These are phyloP conservation scores for Phragmatobia fuliginosa DNA, from an alignment of 2,888 invertebrate genomes.

Conservation along the genomic window DNA sequence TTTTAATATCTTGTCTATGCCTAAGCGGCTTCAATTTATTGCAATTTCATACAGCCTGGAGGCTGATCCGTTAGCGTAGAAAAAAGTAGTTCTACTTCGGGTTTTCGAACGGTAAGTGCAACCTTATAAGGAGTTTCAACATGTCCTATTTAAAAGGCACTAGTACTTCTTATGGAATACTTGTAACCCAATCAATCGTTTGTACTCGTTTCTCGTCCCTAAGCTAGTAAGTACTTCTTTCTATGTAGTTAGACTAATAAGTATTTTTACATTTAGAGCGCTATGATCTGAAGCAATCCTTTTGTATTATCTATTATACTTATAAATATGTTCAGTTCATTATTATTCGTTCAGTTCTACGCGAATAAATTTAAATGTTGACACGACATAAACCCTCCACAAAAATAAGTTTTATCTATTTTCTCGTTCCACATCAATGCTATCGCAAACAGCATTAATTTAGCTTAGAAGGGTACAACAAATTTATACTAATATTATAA, in stretches of 20 bases:
- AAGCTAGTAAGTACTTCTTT: not conserved
- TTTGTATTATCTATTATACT: too few relatives aligned
- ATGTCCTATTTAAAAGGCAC: slow-evolving; percentile 33
- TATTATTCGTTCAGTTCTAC: too few relatives aligned
- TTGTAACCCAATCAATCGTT: not conserved
- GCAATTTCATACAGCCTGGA: slow-evolving; percentile 46
- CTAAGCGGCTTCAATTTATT: slow-evolving; percentile 56
- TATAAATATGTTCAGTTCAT: too few relatives aligned
- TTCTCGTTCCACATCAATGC: too few relatives aligned
- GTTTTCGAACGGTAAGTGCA: slow-evolving; percentile 53
- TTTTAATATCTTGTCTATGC: slow-evolving; percentile 48
- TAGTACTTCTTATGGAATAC: slow-evolving; percentile 5
- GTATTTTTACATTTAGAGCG: too few relatives aligned
- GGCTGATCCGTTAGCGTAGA: slow-evolving; percentile 55
- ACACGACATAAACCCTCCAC: too few relatives aligned
- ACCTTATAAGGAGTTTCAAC: slow-evolving; percentile 52
- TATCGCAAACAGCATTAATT: too few relatives aligned
- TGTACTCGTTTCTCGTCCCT: not conserved
- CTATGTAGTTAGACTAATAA: not conserved
- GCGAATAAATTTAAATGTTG: too few relatives aligned
- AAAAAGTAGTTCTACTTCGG: slow-evolving; percentile 54
- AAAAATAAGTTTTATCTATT: too few relatives aligned
- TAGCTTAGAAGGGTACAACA: too few relatives aligned
- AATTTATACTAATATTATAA: too few relatives aligned
- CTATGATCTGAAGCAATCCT: too few relatives aligned